Base-by-base conservation (phyloP, 2,888 invertebrate genomes). In the Cerastis leucographa region DNA sequence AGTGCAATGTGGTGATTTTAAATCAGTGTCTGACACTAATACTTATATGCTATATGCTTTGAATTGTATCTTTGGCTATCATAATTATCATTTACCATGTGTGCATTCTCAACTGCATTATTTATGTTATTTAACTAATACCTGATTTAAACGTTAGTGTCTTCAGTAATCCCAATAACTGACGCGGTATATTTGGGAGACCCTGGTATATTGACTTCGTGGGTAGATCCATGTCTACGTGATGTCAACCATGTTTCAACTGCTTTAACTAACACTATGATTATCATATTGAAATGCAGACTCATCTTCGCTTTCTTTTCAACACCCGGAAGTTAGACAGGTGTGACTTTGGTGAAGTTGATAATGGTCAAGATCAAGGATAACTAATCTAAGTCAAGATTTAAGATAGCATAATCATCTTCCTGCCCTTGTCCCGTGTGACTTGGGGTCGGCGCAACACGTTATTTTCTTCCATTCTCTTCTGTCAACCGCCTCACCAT, bases 221-320 rank as follows among this genome's bases (percentile, higher is more conserved):
- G 1, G 9, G 19, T 19, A 61, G 12, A 61, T 5, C 9, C 29
- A 14, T 0, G 64, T 42, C 25, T 76, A 70, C 54, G 54, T 70
- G 80, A 81, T 46, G 14, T 49, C 59, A 42, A 61, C 14, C 76
- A 76, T 76, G 14, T 40, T 51, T 76, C 68, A 76, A 42, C 46
- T 25, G 22, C n/a, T 40, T 74, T 12, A 22, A 22, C 17, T 54
- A 54, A 66, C 22, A 46, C n/a, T 70, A 49, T n/a, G 35, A 74
- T 68, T 56, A 64, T 35, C 81, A 59, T 68, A 42, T 56, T 42
- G 17, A 68, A 35, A 35, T 46, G 67, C 65, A 29, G 17, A 51
- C 25, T 66, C 54, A 49, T 82, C 54, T 71, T 56, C 61, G 76
- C 77, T 80, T 80, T 80, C 80, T 80, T 67, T 61, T 70, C 35